These are phyloP conservation scores for Cephonodes hylas DNA, from an alignment of 2,888 invertebrate species.

Conservation along the genomic window DNA sequence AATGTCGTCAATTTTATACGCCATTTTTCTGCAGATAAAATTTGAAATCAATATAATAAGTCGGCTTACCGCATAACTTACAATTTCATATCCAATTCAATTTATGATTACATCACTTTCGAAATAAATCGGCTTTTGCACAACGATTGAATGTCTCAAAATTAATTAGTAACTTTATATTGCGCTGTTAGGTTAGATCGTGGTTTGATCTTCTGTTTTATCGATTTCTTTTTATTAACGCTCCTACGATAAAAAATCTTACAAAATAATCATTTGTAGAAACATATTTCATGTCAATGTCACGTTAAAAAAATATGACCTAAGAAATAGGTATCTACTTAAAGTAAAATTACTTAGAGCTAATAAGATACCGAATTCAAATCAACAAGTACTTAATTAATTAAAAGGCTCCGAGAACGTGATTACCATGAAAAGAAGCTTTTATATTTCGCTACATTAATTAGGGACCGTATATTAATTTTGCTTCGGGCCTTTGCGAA, in stretches of 20 bases:
- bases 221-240: background rate
- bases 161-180: conserved; percentile 35
- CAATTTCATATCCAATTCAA: conserved; percentile 34
- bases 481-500: background rate
- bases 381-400: background rate
- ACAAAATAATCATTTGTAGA: background rate
- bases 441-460: background rate
- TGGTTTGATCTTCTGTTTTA: background rate
- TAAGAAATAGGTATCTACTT: no score
- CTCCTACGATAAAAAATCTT: no score
- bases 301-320: background rate
- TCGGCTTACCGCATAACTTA: background rate
- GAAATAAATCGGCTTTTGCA: conserved; percentile 30
- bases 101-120: conserved; percentile 44
- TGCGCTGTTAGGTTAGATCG: conserved; percentile 25
- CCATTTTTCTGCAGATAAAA: background rate
- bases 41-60: background rate
- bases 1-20: background rate
- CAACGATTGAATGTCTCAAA: conserved; percentile 35
- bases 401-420: background rate
- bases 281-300: background rate
- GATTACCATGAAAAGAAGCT: background rate
- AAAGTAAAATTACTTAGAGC: background rate
- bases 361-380: background rate
- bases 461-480: background rate